phyloP scores from a whole-genome alignment of 2,797 vertebrate species.

The Coranthus polyacanthus region DNA sequence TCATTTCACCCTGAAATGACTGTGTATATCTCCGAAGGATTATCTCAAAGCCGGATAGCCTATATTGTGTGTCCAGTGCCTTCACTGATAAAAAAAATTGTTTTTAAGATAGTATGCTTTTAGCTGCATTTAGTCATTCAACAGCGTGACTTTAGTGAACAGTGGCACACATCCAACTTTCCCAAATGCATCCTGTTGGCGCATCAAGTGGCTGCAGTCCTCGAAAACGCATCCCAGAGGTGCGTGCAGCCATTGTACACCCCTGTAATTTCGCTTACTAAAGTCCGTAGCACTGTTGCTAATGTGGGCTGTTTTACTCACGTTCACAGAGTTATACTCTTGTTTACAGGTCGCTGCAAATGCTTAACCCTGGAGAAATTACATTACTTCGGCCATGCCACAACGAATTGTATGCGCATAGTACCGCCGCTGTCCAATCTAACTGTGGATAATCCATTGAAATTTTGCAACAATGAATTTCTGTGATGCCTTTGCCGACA shows the following conservation, averaged over 20 bases:
- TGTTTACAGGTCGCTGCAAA: not conserved
- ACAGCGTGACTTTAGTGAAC: conserved; percentile 54
- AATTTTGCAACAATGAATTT: conserved; percentile 9
- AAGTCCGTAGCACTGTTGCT: conserved; percentile 7
- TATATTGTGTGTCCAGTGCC: not conserved
- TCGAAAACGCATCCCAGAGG: conserved; percentile 52
- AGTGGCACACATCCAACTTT: conserved; percentile 77
- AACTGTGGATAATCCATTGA: not conserved
- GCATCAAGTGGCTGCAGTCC: conserved; percentile 83
- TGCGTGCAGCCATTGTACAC: conserved; percentile 34
- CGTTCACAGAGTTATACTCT: not conserved
- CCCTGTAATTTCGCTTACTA: conserved; percentile 22
- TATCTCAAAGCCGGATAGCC: conserved; percentile 18
- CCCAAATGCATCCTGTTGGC: conserved; percentile 71
- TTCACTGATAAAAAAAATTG: conserved; percentile 10
- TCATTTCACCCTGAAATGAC: conserved; percentile 15
- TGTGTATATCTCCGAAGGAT: conserved; percentile 12
- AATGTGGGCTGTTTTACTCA: not conserved
- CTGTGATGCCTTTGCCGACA: not conserved
- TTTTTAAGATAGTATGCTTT: conserved; percentile 17
- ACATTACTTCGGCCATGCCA: not conserved
- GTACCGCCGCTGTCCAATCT: not conserved
- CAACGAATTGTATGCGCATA: conserved; percentile 6
- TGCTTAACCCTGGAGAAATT: not conserved
- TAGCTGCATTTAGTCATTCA: conserved; percentile 40